Percentiles rank a stretch among this genome's conserved stretches.
Evolutionary conservation across 2,888 invertebrate genomes (phyloP).

Genomic region (Synanthedon andrenaeformis): DNA sequence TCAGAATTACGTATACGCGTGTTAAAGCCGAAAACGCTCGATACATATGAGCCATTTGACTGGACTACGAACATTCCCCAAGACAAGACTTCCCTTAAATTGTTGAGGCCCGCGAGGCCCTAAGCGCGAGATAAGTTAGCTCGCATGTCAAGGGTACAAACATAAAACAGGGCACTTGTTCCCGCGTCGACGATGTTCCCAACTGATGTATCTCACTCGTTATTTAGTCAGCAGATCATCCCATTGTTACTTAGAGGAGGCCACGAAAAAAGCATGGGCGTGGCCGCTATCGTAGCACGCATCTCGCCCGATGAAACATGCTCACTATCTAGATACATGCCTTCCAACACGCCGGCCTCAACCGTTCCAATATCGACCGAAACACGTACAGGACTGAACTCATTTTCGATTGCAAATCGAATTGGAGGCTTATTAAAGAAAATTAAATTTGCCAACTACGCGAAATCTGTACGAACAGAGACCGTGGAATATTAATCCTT

Average conservation of each 20-base stretch:
- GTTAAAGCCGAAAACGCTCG: no score
- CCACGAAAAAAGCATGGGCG: conserved; percentile 69
- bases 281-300: conserved; percentile 49
- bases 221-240: conserved; percentile 68
- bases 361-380: conserved; percentile 6
- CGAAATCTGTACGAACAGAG: conserved; percentile 55
- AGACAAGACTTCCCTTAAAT: neutral
- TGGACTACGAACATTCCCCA: neutral
- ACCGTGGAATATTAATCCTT: conserved; percentile 40
- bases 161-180: conserved; percentile 7
- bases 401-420: conserved; percentile 7
- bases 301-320: conserved; percentile 62
- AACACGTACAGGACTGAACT: neutral
- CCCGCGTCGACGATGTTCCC: conserved; percentile 35
- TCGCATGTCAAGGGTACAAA: neutral
- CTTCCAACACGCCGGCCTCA: conserved; percentile 36
- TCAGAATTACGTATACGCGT: no score
- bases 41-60: no score
- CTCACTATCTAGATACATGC: conserved; percentile 61
- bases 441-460: conserved; percentile 65
- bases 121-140: neutral
- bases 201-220: conserved; percentile 50
- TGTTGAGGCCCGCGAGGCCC: neutral
- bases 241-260: conserved; percentile 64
- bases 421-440: conserved; percentile 61